These are phyloP conservation scores for Bombyx mori DNA, from an alignment of 1,140 invertebrate species.

Conservation along the genomic window DNA sequence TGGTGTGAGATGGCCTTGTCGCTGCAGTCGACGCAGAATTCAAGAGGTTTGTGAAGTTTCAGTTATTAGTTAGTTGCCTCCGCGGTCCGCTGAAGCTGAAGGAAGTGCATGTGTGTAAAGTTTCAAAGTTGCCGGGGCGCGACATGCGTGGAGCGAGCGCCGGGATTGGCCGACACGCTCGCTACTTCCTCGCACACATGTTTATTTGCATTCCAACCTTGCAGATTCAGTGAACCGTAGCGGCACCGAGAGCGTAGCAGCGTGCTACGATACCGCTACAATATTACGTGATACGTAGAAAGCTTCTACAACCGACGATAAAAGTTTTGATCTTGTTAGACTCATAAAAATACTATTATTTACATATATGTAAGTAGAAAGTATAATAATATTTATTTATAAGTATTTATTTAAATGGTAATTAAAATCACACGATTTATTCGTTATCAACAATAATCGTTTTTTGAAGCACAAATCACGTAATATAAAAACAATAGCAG, in stretches of 20 bases:
- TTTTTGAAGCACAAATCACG: too few species aligned
- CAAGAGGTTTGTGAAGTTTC: constrained; percentile 57
- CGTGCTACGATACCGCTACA: constrained; percentile 40
- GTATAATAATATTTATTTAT: too few species aligned
- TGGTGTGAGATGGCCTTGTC: constrained; percentile 67
- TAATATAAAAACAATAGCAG: too few species aligned
- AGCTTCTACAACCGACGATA: too few species aligned
- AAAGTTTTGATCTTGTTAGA: too few species aligned
- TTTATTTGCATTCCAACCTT: constrained; percentile 61
- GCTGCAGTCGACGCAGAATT: constrained; percentile 65
- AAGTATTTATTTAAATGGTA: too few species aligned
- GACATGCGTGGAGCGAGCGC: constrained; percentile 50
- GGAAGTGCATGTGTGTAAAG: constrained; percentile 47
- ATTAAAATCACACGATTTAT: too few species aligned
- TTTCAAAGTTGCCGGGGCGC: constrained; percentile 55
- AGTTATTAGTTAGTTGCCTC: constrained; percentile 14
- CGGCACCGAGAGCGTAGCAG: constrained; percentile 40
- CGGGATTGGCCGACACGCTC: constrained; percentile 43
- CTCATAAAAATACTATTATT: too few species aligned
- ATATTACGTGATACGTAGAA: background rate
- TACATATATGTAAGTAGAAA: too few species aligned
- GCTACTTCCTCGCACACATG: constrained; percentile 44
- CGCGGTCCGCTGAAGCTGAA: constrained; percentile 21
- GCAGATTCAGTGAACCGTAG: constrained; percentile 66
- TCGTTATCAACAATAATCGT: too few species aligned